Percentiles rank a stretch among this genome's conserved stretches.
Conservation (phyloP, 23 tunicate genomes). For the Phallusia fumigata region DNA sequence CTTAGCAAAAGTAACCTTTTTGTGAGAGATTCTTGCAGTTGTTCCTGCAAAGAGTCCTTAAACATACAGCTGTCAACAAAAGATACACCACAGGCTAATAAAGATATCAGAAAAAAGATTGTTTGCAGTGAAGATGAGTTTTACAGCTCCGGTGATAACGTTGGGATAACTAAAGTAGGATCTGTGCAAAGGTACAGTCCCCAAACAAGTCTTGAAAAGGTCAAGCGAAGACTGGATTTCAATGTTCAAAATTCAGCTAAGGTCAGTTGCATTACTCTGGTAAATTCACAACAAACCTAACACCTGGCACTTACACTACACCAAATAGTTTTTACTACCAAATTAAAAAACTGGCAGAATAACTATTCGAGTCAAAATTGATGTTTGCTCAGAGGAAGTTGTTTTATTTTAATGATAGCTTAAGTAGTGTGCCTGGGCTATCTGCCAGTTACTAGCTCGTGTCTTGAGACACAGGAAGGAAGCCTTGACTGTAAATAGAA, state of each 20-base stretch:
- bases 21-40: too few species aligned
- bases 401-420: too few species aligned
- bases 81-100: neutral
- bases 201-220: conserved; percentile 2
- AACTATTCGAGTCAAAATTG: too few species aligned
- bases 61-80: too few species aligned
- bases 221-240: conserved; percentile 28
- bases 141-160: neutral
- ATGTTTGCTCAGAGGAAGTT: too few species aligned
- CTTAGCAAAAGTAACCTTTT: neutral
- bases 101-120: neutral
- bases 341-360: neutral
- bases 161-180: neutral
- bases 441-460: neutral
- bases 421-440: too few species aligned
- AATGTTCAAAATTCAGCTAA: neutral
- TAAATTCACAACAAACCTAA: neutral
- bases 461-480: conserved; percentile 14
- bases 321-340: neutral
- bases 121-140: neutral
- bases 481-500: neutral
- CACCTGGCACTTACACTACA: neutral
- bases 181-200: neutral
- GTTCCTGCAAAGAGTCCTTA: too few species aligned
- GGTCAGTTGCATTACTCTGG: conserved; percentile 8